Base-by-base conservation (phyloP, 1,140 invertebrate species). In the Temnothorax curvispinosus region DNA sequence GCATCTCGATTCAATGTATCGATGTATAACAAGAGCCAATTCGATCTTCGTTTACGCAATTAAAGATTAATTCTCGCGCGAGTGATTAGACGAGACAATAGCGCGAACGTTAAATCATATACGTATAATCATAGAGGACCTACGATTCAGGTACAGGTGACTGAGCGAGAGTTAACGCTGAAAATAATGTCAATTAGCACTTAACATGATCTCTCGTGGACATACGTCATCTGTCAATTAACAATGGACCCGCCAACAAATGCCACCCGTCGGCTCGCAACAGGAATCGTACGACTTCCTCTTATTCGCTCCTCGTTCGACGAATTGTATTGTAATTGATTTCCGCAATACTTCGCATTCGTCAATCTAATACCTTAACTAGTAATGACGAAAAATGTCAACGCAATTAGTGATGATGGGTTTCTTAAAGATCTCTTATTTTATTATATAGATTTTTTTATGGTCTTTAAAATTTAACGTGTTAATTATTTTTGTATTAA, bases 221-320 rank as follows among this genome's bases (percentile, higher is more conserved):
- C 27, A 58, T 18, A 35, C 38, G 52, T 67, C 62, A 80, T 58
- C 32, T 32, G 62, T 82, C 71, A 82, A 82, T 80, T 80, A 81
- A 71, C 52, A 35, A 67, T 6, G 44, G 21, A n/a, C 13, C 32
- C 13, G 11, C 5, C 47, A 11, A 52, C 41, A 58, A 58, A 58
- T 32, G 11, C 78, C 41, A 72, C 38, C 38, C 50, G 52, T 9
- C 65, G 65, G 15, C 38, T 58, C 15, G 9, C 52, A 54, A 35
- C 3, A 6, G 52, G 52, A 65, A 54, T 35, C 11, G 3, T 65
- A 65, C 11, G 3, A 13, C 47, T 80, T 82, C 52, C 65, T 47
- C 32, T 72, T 56, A 56, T 56, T 82, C 64, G n/a, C 62, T 2
- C 21, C 15, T n/a, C 7, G 15, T 80, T 54, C 15, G 21, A 47